Conservation (phyloP, 1,140 invertebrate species). For the Phocides pigmalion region DNA sequence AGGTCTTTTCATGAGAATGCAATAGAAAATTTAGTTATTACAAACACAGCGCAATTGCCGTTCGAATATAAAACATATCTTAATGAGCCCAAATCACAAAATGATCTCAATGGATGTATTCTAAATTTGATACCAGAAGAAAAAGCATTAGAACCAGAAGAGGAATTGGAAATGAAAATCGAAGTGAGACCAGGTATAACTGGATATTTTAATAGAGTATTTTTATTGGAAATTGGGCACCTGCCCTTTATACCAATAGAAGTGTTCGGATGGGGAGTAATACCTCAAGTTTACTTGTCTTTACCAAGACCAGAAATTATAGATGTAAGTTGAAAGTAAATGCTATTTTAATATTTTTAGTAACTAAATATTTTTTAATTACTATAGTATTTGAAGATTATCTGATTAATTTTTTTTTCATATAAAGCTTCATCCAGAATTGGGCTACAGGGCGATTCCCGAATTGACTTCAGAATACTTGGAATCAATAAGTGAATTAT, state of each 20-base stretch:
- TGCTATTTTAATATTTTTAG: too few relatives aligned
- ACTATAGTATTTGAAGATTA: conserved; percentile 8
- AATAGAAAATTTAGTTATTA: conserved; percentile 58
- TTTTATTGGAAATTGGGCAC: conserved; percentile 70
- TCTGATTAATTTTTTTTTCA: too few relatives aligned
- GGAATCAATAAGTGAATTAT: conserved; percentile 59
- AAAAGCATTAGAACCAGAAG: conserved; percentile 59
- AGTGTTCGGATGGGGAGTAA: conserved; percentile 74
- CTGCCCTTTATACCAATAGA: conserved; percentile 68
- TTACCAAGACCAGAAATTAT: conserved; percentile 52
- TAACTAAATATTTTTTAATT: too few relatives aligned
- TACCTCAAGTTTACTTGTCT: conserved; percentile 71
- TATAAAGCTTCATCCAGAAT: conserved; percentile 52
- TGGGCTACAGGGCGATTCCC: conserved; percentile 66
- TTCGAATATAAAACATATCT: conserved; percentile 75
- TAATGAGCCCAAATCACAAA: conserved; percentile 55
- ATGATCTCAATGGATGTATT: conserved; percentile 63
- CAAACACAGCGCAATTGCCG: conserved; percentile 60
- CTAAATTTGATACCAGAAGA: conserved; percentile 57
- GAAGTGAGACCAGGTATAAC: conserved; percentile 66
- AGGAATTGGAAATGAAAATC: conserved; percentile 58
- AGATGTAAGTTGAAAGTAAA: conserved; percentile 51
- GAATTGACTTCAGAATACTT: conserved; percentile 66
- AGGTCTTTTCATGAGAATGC: conserved; percentile 72
- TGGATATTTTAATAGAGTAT: conserved; percentile 66